These are phyloP conservation scores for Lepeophtheirus nordmannii DNA, from an alignment of 2,888 invertebrate species.

Conservation along the genomic window DNA sequence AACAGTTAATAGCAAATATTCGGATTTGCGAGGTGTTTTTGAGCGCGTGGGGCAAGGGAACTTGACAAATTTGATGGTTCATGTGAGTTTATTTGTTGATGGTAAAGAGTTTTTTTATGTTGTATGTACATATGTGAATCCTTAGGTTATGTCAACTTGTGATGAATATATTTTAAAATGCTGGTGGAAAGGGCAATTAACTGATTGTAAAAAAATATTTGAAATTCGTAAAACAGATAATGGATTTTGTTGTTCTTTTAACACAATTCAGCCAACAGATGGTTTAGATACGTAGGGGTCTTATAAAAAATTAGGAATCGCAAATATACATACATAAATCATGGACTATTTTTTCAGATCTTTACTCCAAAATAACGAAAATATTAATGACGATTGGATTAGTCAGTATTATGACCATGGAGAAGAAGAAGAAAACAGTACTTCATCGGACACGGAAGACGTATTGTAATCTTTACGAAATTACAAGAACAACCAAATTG, in stretches of 20 bases:
- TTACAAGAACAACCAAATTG: too few relatives aligned
- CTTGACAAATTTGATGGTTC: constrained; percentile 3
- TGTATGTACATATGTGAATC: too few relatives aligned
- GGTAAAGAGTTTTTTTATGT: not conserved
- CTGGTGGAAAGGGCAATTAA: constrained; percentile 22
- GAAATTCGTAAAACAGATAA: constrained; percentile 25
- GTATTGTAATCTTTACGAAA: too few relatives aligned
- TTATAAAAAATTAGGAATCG: not conserved
- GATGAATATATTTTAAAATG: constrained; percentile 20
- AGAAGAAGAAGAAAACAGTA: not conserved
- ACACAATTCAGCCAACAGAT: constrained; percentile 17
- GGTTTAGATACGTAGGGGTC: constrained; percentile 15
- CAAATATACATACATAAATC: not conserved
- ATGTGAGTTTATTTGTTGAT: constrained; percentile 4
- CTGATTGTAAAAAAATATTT: constrained; percentile 22
- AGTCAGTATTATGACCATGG: not conserved
- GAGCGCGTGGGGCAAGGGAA: not conserved
- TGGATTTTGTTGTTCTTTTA: constrained; percentile 26
- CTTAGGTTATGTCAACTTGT: constrained; percentile 24
- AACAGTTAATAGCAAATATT: not conserved
- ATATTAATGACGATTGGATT: not conserved
- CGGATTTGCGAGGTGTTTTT: constrained; percentile 3
- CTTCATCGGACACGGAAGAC: not conserved
- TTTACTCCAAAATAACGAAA: not conserved
- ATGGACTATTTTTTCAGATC: not conserved